Evolutionary conservation across 1,140 invertebrate species (phyloP).

Genomic region (Drosophila trapezifrons): DNA sequence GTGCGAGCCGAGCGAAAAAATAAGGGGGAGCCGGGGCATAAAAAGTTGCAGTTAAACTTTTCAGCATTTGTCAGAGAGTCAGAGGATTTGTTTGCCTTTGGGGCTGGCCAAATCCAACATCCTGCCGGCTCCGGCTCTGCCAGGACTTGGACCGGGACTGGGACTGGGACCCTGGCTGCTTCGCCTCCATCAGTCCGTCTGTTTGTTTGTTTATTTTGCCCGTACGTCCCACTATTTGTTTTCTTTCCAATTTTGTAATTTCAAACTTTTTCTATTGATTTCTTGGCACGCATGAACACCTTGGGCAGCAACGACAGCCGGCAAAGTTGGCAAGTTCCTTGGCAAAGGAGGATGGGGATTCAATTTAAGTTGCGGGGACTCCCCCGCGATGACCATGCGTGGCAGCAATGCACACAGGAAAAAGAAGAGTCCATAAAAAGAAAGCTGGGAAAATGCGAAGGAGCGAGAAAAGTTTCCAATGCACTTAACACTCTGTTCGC

Average conservation of each 20-base stretch:
- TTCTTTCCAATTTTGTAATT: conserved; percentile 83
- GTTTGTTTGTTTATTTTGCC: conserved; percentile 65
- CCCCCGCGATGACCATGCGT: conserved; percentile 70
- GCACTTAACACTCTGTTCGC: conserved; percentile 76
- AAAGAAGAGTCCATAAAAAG: conserved; percentile 44
- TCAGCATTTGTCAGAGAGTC: conserved; percentile 81
- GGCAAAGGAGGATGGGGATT: conserved; percentile 40
- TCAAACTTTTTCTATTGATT: conserved; percentile 82
- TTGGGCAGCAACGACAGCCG: conserved; percentile 76
- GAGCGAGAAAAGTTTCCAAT: conserved; percentile 68
- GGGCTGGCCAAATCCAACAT: conserved; percentile 68
- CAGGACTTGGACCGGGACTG: neutral
- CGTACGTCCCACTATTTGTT: conserved; percentile 75
- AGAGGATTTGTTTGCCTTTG: conserved; percentile 78
- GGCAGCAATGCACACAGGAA: conserved; percentile 62
- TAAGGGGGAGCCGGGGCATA: conserved; percentile 7
- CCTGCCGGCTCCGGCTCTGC: conserved; percentile 47
- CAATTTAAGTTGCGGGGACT: conserved; percentile 73
- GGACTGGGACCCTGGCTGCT: conserved; percentile 1
- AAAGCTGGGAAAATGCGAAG: conserved; percentile 22
- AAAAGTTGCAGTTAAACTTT: conserved; percentile 80
- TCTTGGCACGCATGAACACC: conserved; percentile 80
- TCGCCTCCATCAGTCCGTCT: conserved; percentile 29
- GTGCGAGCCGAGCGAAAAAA: conserved; percentile 12
- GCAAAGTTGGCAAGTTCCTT: conserved; percentile 66